phyloP scores from a whole-genome alignment of 2,797 vertebrate species.

The Oreochromis mossambicus region DNA sequence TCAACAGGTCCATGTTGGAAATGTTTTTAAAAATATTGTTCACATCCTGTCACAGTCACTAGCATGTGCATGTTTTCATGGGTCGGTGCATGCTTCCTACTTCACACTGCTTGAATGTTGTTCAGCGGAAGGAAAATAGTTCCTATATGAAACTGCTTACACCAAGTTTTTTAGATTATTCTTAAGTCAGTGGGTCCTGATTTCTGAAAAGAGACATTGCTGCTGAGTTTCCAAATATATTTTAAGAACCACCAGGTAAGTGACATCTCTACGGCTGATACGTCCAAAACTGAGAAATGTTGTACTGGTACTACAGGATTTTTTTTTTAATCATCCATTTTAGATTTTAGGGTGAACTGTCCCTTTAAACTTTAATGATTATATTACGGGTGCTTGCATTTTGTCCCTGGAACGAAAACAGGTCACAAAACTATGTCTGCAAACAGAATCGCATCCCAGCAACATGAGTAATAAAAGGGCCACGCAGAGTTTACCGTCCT shows the following conservation, averaged over 20 bases:
- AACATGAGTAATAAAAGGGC: neutral
- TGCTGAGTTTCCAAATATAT: neutral
- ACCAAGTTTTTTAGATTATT: neutral
- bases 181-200: accelerated
- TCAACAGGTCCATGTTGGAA: neutral
- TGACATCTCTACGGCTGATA: accelerated
- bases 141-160: neutral
- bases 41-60: neutral
- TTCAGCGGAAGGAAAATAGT: neutral
- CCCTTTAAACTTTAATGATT: neutral
- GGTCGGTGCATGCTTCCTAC: accelerated
- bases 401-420: neutral
- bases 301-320: accelerated
- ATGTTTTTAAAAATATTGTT: neutral
- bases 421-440: neutral
- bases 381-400: neutral
- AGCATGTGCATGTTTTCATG: neutral
- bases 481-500: neutral
- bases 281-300: neutral
- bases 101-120: neutral
- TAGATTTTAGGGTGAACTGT: neutral
- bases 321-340: neutral
- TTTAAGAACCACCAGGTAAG: neutral
- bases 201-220: neutral
- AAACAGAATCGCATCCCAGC: neutral